Percentiles rank a stretch among this genome's conserved stretches.
phyloP scores from a whole-genome alignment of 1,140 invertebrate species.

The Melitaea cinxia region DNA sequence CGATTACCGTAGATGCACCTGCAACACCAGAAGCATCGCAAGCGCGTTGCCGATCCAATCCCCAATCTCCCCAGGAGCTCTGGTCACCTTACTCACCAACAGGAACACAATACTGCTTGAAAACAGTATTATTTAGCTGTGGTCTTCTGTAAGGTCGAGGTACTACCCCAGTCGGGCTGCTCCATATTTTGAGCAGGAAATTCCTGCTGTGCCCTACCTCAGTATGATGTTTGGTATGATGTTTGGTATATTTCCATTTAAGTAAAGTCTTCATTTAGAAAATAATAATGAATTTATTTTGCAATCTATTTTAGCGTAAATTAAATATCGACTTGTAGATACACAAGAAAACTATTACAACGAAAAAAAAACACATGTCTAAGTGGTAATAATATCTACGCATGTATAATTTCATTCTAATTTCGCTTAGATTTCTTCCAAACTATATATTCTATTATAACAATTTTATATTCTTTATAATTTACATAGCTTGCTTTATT shows the following conservation, averaged over 20 bases:
- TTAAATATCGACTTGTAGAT: not conserved
- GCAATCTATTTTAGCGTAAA: not conserved
- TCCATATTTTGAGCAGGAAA: too few species aligned
- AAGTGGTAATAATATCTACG: not conserved
- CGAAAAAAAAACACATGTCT: not conserved
- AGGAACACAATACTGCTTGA: too few species aligned
- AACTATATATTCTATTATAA: not conserved
- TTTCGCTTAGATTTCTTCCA: slow-evolving; percentile 4
- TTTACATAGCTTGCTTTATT: slow-evolving; percentile 4
- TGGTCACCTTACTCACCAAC: too few species aligned
- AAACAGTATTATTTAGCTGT: too few species aligned
- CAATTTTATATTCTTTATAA: not conserved
- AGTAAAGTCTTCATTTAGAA: not conserved
- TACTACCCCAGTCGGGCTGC: too few species aligned
- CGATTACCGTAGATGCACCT: too few species aligned
- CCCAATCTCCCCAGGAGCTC: too few species aligned
- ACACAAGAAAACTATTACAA: not conserved
- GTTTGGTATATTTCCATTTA: not conserved
- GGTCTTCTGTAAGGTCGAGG: too few species aligned
- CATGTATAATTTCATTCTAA: slow-evolving; percentile 6
- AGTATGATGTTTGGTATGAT: too few species aligned
- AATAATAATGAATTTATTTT: not conserved
- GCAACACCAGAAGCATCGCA: too few species aligned
- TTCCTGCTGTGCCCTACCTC: too few species aligned
- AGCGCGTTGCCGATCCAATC: too few species aligned